These are phyloP conservation scores for Parnassius orleans DNA, from an alignment of 2,888 invertebrate species.

Conservation along the genomic window DNA sequence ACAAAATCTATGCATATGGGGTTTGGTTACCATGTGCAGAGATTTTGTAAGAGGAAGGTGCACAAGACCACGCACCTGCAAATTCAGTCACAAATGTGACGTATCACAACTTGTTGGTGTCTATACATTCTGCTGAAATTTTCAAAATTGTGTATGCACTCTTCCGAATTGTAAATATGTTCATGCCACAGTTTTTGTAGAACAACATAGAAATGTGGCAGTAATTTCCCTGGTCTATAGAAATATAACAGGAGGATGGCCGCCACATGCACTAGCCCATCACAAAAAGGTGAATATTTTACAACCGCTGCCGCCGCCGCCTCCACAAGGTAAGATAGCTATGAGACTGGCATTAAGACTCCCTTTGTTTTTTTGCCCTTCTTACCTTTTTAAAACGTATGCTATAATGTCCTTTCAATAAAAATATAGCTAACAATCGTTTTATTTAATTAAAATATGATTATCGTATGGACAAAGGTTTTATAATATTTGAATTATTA, in stretches of 20 bases:
- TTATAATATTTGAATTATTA: too few species aligned
- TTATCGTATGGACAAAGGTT: too few species aligned
- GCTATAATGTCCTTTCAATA: too few species aligned
- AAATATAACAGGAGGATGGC: slow-evolving; percentile 46
- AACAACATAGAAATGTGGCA: slow-evolving; percentile 56
- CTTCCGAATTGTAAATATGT: slow-evolving; percentile 53
- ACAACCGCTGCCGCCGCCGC: slow-evolving; percentile 39
- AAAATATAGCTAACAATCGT: too few species aligned
- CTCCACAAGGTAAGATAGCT: slow-evolving; percentile 29
- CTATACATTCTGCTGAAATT: slow-evolving; percentile 62
- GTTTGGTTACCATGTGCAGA: too few species aligned
- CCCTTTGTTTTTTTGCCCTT: background rate
- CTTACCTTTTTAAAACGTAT: too few species aligned
- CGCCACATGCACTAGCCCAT: slow-evolving; percentile 40
- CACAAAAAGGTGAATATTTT: too few species aligned
- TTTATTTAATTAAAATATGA: too few species aligned
- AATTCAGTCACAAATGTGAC: slow-evolving; percentile 52
- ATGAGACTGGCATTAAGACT: too few species aligned
- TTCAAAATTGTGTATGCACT: slow-evolving; percentile 52
- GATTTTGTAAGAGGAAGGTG: slow-evolving; percentile 59
- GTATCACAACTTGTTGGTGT: slow-evolving; percentile 47
- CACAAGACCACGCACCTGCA: slow-evolving; percentile 44
- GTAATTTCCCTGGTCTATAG: too few species aligned
- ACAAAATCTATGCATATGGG: too few species aligned
- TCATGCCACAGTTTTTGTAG: slow-evolving; percentile 61